Evolutionary conservation across 2,797 vertebrate species (phyloP).

Genomic region (Lepus townsendii): DNA sequence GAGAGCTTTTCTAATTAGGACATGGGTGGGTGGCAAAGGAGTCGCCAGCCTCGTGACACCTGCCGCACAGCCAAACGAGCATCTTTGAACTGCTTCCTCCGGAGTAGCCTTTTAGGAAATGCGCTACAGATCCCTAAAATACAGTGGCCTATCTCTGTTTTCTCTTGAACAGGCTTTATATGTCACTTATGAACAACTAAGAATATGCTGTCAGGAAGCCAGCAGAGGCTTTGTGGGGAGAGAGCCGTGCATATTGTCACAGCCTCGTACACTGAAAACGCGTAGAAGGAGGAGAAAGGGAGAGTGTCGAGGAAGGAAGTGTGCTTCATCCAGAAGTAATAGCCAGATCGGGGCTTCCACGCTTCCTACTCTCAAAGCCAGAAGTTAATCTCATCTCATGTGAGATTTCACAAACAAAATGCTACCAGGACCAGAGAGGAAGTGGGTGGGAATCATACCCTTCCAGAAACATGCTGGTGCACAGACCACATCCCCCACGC

Average conservation of each 20-base stretch:
- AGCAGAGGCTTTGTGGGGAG: not conserved
- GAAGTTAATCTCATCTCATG: constrained; percentile 39
- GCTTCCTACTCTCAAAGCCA: not conserved
- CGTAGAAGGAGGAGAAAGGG: not conserved
- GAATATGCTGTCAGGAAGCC: constrained; percentile 60
- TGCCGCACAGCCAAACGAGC: not conserved
- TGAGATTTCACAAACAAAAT: constrained; percentile 16
- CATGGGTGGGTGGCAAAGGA: not conserved
- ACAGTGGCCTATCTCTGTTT: constrained; percentile 26
- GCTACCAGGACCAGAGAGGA: not conserved
- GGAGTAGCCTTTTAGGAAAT: constrained; percentile 31
- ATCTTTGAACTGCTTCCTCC: constrained; percentile 32
- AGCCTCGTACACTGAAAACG: constrained; percentile 20
- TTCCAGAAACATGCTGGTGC: not conserved
- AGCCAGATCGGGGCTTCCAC: not conserved
- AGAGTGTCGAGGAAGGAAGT: not conserved
- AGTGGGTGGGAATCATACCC: not conserved
- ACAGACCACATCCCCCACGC: not conserved
- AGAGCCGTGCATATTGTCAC: constrained; percentile 22
- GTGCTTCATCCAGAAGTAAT: constrained; percentile 49
- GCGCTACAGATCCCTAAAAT: not conserved
- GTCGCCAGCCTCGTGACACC: not conserved
- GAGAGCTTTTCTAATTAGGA: not conserved
- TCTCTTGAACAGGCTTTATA: constrained; percentile 31
- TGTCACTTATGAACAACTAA: constrained; percentile 57